Evolutionary conservation across 2,797 vertebrate species (phyloP), one percentile per base, ranked within the genome.

Genomic region (Todus mexicanus): DNA sequence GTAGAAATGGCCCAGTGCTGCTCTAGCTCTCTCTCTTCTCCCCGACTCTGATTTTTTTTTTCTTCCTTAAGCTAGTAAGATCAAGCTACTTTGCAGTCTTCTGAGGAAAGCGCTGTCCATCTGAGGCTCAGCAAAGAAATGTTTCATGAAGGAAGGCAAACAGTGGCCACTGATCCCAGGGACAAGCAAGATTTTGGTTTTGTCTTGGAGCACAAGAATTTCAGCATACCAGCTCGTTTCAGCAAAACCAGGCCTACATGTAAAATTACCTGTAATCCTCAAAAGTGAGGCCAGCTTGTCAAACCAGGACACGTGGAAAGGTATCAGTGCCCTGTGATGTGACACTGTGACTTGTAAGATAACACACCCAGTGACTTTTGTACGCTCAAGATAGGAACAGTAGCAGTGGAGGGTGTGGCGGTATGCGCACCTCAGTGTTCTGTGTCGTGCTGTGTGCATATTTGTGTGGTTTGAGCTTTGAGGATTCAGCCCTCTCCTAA

Each of bases 401-500:
- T 8, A 23, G 22, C 13, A 53, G 45, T 25, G 23, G n/a, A 73
- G 56, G 74, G 68, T 82, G 87, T 1, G 33, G 56, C 3, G 2
- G 37, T 42, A 25, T 40, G 20, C 4, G 7, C 27, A 4, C 2
- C 5, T 25, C n/a, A 1, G 12, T 8, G 27, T 38, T 60, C 15
- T 33, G 33, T 13, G 13, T 20, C 31, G 25, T 0, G 1, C 47
- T 29, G 5, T 33, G 43, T 16, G 11, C 7, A 0, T 64, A 7
- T 3, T 50, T 13, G 5, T 29, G 47, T 73, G 33, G 11, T 40
- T 70, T 72, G 66, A 81, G 42, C 59, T 81, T 61, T 40, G n/a
- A 50, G 59, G 42, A 10, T 45, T 88, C 47, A n/a, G 7, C n/a
- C 42, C 22, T 31, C 43, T 45, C 42, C 26, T n/a, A n/a, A n/a